Evolutionary conservation across 2,113 vertebrate genomes (phyloP).

Genomic region (Entelurus aequoreus): DNA sequence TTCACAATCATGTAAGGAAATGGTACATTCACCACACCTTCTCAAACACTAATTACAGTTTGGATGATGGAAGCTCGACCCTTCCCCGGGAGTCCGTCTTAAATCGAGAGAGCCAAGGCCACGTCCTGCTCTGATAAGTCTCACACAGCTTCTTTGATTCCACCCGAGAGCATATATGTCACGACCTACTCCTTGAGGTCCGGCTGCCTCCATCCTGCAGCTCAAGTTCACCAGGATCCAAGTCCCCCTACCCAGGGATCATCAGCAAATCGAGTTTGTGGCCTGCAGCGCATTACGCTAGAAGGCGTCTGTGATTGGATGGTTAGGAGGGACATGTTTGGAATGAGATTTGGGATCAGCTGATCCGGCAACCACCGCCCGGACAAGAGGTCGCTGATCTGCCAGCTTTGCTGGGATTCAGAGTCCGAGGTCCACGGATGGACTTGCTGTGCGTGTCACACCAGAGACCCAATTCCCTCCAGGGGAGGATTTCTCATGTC

Average conservation of each 20-base stretch:
- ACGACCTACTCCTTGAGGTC: conserved; percentile 39
- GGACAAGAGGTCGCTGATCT: conserved; percentile 31
- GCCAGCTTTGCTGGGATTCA: conserved; percentile 20
- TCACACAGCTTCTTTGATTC: conserved; percentile 37
- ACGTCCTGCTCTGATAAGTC: conserved; percentile 56
- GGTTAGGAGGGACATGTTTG: conserved; percentile 60
- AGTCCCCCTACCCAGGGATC: conserved; percentile 32
- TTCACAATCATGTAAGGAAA: too few relatives aligned
- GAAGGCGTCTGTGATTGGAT: conserved; percentile 65
- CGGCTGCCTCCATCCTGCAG: not conserved
- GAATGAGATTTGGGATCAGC: conserved; percentile 57
- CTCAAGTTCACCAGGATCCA: conserved; percentile 39
- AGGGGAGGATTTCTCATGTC: not conserved
- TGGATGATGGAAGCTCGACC: conserved; percentile 48
- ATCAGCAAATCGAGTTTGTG: conserved; percentile 52
- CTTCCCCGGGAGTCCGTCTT: conserved; percentile 24
- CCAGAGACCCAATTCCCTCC: conserved; percentile 22
- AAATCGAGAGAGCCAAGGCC: conserved; percentile 43
- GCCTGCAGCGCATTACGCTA: conserved; percentile 53
- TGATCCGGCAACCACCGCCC: conserved; percentile 38
- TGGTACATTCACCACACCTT: not conserved
- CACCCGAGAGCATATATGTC: conserved; percentile 36
- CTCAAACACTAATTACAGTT: conserved; percentile 64
- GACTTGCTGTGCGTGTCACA: conserved; percentile 12
- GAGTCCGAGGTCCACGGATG: conserved; percentile 7